Conservation (phyloP, 2,888 invertebrate genomes). For the Acronicta alni region DNA sequence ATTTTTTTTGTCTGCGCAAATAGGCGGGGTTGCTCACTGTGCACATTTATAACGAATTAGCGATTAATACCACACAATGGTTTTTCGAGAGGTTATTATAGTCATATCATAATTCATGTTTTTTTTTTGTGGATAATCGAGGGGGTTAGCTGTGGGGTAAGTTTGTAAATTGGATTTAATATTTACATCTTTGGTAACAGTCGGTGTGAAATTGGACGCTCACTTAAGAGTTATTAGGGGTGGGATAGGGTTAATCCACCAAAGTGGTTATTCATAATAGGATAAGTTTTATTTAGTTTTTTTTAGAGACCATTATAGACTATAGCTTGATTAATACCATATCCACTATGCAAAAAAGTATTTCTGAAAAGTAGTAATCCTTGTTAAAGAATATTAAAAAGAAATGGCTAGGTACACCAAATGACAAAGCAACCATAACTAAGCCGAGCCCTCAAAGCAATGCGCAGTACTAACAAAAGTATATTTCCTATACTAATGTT, state of each 20-base stretch:
- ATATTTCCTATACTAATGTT: constrained; percentile 45
- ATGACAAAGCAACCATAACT: not conserved
- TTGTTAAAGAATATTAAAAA: not conserved
- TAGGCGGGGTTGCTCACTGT: constrained; percentile 79
- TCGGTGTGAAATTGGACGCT: constrained; percentile 88
- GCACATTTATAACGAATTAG: constrained; percentile 78
- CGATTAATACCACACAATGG: constrained; percentile 84
- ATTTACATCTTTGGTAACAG: constrained; percentile 85
- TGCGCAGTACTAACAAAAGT: constrained; percentile 30
- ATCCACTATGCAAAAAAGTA: not conserved
- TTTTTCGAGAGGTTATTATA: constrained; percentile 82
- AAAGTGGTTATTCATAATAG: constrained; percentile 69
- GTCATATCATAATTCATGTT: constrained; percentile 87
- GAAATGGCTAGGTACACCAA: not conserved
- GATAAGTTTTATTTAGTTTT: constrained; percentile 56
- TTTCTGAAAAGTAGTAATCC: not conserved
- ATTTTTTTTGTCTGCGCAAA: constrained; percentile 79
- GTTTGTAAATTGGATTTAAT: constrained; percentile 88
- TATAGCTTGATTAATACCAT: not conserved
- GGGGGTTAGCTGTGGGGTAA: constrained; percentile 77
- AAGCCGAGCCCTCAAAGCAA: constrained; percentile 9
- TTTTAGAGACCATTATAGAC: not conserved
- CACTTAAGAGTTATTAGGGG: constrained; percentile 79
- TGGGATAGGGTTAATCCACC: constrained; percentile 76
- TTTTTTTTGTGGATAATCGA: constrained; percentile 80